phyloP scores from a whole-genome alignment of 2,888 invertebrate genomes.

The Tetropium fuscum region DNA sequence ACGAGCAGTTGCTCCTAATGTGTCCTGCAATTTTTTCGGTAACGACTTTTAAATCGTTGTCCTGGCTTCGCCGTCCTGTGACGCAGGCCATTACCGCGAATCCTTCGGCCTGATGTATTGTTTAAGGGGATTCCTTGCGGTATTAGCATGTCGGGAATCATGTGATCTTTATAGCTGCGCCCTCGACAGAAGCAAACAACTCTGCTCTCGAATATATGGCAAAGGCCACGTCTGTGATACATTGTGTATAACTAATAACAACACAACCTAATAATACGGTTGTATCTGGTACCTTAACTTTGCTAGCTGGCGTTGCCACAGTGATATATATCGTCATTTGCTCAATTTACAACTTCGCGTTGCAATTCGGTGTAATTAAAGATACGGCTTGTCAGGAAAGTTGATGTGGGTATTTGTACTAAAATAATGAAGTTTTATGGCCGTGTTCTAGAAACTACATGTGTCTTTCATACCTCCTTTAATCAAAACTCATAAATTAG shows the following conservation, averaged over 20 bases:
- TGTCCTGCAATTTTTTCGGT: constrained; percentile 61
- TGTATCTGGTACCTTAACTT: constrained; percentile 12
- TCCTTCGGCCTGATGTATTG: constrained; percentile 37
- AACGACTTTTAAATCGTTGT: constrained; percentile 64
- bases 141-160: constrained; percentile 40
- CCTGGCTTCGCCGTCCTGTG: constrained; percentile 42
- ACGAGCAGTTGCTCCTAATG: constrained; percentile 63
- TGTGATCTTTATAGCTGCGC: constrained; percentile 36
- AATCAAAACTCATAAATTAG: no score
- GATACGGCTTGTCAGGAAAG: constrained; percentile 21
- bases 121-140: constrained; percentile 35
- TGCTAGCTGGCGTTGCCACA: constrained; percentile 3
- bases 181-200: constrained; percentile 31
- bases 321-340: constrained; percentile 17
- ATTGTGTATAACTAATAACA: constrained; percentile 18
- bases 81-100: constrained; percentile 26
- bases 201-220: constrained; percentile 22
- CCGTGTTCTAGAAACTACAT: constrained; percentile 12
- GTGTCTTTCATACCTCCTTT: not conserved
- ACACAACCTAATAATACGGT: constrained; percentile 5
- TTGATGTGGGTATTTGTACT: constrained; percentile 20
- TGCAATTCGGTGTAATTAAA: constrained; percentile 20
- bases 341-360: constrained; percentile 13
- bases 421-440: constrained; percentile 15
- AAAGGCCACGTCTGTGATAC: constrained; percentile 15